A percentile compares a stretch with the other conserved stretches of the same genome.
These are phyloP conservation scores for Zaprionus capensis DNA, from an alignment of 1,140 invertebrate genomes.

Conservation along the genomic window DNA sequence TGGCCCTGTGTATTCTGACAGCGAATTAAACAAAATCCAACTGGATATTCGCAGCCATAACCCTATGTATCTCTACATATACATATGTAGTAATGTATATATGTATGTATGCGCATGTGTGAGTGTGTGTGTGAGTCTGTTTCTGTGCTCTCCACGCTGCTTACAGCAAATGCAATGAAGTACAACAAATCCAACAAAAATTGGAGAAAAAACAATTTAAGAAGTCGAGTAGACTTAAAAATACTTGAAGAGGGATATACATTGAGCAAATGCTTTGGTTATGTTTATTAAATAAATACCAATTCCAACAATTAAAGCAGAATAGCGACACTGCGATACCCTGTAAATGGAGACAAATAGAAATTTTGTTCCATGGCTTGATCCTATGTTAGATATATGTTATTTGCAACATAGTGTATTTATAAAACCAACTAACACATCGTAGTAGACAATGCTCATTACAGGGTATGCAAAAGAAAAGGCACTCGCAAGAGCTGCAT, in stretches of 20 bases:
- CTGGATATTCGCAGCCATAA: conserved; percentile 27
- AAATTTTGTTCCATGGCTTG: too few relatives aligned
- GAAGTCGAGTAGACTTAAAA: not conserved
- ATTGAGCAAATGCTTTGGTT: not conserved
- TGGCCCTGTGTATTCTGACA: conserved; percentile 70
- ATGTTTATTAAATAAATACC: conserved; percentile 8
- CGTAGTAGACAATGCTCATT: not conserved
- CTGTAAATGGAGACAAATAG: not conserved
- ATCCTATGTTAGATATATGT: too few relatives aligned
- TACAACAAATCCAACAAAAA: conserved; percentile 40
- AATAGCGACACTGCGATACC: not conserved
- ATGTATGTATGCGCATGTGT: not conserved
- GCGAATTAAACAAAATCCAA: conserved; percentile 76
- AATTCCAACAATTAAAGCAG: not conserved
- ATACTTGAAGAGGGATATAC: not conserved
- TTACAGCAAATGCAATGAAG: conserved; percentile 58
- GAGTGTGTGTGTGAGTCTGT: not conserved
- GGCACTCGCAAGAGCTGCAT: conserved; percentile 40
- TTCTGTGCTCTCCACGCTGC: conserved; percentile 13
- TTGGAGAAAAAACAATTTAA: conserved; percentile 18
- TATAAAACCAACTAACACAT: too few relatives aligned
- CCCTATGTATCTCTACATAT: not conserved
- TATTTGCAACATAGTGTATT: too few relatives aligned
- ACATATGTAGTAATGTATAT: not conserved
- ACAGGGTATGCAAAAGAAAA: conserved; percentile 32